Conservation (phyloP, 2,797 vertebrate species). For the Merluccius polli region DNA sequence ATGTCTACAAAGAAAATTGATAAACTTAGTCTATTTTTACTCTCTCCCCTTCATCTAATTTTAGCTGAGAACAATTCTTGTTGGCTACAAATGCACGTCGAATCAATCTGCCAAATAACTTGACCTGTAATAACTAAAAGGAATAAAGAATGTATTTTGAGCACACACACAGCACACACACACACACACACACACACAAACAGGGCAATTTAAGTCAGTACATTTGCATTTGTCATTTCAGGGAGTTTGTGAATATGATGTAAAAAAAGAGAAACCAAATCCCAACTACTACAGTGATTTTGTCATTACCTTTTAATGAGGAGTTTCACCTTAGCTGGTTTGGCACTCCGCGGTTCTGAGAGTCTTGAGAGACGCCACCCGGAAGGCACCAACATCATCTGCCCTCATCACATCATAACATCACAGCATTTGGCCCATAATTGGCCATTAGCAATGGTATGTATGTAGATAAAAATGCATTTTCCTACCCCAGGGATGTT, state of each 20-base stretch:
- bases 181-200: neutral
- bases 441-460: conserved; percentile 4
- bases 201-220: neutral
- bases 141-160: neutral
- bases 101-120: neutral
- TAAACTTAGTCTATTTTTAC: neutral
- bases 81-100: neutral
- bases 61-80: neutral
- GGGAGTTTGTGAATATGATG: neutral
- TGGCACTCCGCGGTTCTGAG: neutral
- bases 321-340: neutral
- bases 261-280: neutral
- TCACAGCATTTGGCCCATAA: neutral
- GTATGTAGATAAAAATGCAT: neutral
- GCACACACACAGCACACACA: neutral
- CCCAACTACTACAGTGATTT: neutral
- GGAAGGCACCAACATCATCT: neutral
- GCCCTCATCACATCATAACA: conserved; percentile 1
- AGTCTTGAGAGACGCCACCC: neutral
- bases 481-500: neutral
- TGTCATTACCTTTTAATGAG: conserved; percentile 4
- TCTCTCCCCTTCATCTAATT: neutral
- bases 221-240: neutral
- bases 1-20: neutral
- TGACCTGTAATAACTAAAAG: neutral